These are phyloP conservation scores for Blera fallax DNA, from an alignment of 2,888 invertebrate species.

Conservation along the genomic window DNA sequence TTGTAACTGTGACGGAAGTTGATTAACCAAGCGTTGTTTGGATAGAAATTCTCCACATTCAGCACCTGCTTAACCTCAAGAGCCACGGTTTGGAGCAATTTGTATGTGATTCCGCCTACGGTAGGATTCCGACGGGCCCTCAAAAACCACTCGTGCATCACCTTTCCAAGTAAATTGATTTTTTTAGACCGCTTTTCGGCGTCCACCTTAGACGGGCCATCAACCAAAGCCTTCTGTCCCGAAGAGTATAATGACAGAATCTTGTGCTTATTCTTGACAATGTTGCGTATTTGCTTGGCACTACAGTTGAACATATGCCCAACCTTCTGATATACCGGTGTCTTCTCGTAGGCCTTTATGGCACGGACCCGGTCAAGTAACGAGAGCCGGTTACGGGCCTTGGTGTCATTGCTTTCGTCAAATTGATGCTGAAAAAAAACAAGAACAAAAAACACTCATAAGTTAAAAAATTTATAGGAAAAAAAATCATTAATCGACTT, in stretches of 20 bases:
- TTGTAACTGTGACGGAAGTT: constrained; percentile 74
- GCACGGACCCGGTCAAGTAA: constrained; percentile 39
- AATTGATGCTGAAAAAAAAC: constrained; percentile 46
- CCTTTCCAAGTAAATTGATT: constrained; percentile 76
- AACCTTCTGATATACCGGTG: constrained; percentile 47
- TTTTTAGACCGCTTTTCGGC: constrained; percentile 75
- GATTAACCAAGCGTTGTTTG: constrained; percentile 74
- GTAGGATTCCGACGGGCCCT: constrained; percentile 76
- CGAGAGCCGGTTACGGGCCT: constrained; percentile 58
- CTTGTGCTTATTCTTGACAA: constrained; percentile 62
- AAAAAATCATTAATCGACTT: constrained; percentile 44
- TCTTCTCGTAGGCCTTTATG: constrained; percentile 57
- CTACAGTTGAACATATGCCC: constrained; percentile 61
- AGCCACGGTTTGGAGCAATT: constrained; percentile 65
- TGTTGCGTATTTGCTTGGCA: constrained; percentile 61
- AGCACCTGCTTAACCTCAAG: constrained; percentile 74
- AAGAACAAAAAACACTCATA: background rate
- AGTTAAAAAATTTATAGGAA: background rate
- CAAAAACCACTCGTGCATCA: constrained; percentile 78
- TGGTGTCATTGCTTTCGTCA: constrained; percentile 53
- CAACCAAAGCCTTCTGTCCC: background rate
- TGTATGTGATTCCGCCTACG: constrained; percentile 44
- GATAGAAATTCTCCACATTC: constrained; percentile 75
- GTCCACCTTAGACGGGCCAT: background rate
- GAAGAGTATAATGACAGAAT: constrained; percentile 69